Percentiles rank a stretch among this genome's conserved stretches.
Evolutionary conservation across 2,797 vertebrate species (phyloP).

Genomic region (Enteromius afrohamiltoni): DNA sequence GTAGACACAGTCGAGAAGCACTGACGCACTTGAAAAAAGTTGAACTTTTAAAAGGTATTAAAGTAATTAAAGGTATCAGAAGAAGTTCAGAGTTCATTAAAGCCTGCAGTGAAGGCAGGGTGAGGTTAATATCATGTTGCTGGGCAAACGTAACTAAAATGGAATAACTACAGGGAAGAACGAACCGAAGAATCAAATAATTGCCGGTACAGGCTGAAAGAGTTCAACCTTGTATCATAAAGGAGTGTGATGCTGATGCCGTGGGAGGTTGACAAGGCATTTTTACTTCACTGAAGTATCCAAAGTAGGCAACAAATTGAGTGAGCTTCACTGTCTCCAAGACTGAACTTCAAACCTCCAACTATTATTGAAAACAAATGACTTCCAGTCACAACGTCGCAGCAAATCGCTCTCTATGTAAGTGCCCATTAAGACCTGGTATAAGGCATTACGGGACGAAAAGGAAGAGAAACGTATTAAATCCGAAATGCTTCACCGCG

Average conservation of each 20-base stretch:
- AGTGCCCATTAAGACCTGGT: slow-evolving; percentile 27
- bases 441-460: slow-evolving; percentile 39
- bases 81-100: slow-evolving; percentile 1
- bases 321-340: not conserved
- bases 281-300: not conserved
- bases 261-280: not conserved
- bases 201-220: not conserved
- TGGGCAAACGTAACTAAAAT: not conserved
- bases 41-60: not conserved
- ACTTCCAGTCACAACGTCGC: not conserved
- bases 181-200: not conserved
- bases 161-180: not conserved
- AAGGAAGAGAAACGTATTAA: slow-evolving; percentile 45
- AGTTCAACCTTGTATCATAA: slow-evolving; percentile 1
- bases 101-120: not conserved
- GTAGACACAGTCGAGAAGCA: not conserved
- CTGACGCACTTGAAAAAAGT: not conserved
- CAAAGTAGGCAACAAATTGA: not conserved
- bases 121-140: slow-evolving; percentile 1
- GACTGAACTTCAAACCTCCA: not conserved
- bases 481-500: slow-evolving; percentile 55
- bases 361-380: not conserved
- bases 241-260: not conserved
- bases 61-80: slow-evolving; percentile 2
- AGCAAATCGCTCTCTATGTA: not conserved